Base-by-base conservation (phyloP, 2,113 vertebrate species). In the Embiotoca jacksoni region DNA sequence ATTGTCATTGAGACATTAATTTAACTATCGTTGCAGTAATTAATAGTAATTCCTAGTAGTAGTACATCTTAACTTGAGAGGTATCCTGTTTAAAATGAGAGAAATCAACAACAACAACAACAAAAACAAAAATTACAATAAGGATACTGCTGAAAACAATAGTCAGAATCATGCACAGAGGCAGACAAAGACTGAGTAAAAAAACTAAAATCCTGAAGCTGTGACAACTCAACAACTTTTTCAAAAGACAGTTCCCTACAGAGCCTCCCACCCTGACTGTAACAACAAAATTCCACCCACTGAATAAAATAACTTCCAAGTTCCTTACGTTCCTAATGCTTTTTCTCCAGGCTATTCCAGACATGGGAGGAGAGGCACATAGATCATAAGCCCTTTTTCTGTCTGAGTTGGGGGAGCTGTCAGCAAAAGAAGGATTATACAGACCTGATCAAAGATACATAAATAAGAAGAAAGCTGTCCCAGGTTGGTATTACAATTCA, bases 221-320 rank as follows among this genome's bases (percentile, higher is more conserved):
- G 59, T 14, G 47, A 62, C 54, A 77, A 39, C 67, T 68, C 57
- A 66, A 61, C 59, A 55, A 59, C 46, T 55, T 81, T 59, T 56
- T 62, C 7, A 10, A 53, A 67, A 53, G 52, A 44, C 36, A 67
- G 35, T 58, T 72, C 41, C 50, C 63, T 79, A 63, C 60, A 63
- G 39, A 72, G 63, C 57, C 73, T 68, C 47, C 68, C 63, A 74
- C 54, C 69, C 36, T 32, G 31, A 49, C 53, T 54, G 32, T 57
- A 72, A 53, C 32, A 85, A 73, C 72, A 73, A 30, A 72, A 74
- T 73, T 80, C 36, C 67, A 65, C 80, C 64, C 66, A 75, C 56
- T 36, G 14, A 72, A 61, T 58, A 36, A 79, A 74, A 69, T 10
- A 52, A 62, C 44, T 64, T 75, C 23, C 36, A 77, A 72, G 36